Base-by-base conservation (phyloP, 2,797 vertebrate genomes). In the Bovichtus diacanthus region DNA sequence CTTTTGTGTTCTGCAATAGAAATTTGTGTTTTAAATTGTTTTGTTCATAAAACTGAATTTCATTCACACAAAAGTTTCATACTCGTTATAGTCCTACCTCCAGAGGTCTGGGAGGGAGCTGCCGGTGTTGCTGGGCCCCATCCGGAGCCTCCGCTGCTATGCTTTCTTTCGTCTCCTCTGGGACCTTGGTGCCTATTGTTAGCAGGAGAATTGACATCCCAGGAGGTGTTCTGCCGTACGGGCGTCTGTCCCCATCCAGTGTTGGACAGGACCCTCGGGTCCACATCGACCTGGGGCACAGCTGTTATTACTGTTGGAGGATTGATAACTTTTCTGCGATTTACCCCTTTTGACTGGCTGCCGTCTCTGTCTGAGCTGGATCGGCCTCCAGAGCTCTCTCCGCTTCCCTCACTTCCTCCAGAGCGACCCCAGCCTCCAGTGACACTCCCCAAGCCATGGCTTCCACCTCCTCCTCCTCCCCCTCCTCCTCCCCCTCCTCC, bases 211-310 rank as follows among this genome's bases (percentile, higher is more conserved):
- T 95, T 95, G 0, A 96, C 96, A 69, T 99, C 96, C 98, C 98
- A 99, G 93, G 95, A 93, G 76, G 97, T 99, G 94, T 99, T 97
- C 92, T 99, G 98, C 87, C 96, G 96, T 90, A 99, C 92, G 59
- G 98, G 97, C 46, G 97, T 99, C 95, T 99, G 98, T 81, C 98
- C 98, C 98, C 98, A 99, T 59, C 98, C 98, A 27, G 96, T 96
- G 94, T 99, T 99, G 92, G 96, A 99, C 38, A 99, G 95, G 90
- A 99, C 97, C 74, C 98, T 96, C 0, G 97, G 98, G 92, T 99
- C 98, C 84, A 99, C 88, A 76, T 99, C 97, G 9, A 90, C 90
- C 90, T 87, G 94, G 80, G 93, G 90, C 75, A 95, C 85, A 75
- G 95, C 89, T 50, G 95, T 89, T 88, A 94, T 88, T 83, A 96